Conservation (phyloP, 2,797 vertebrate genomes). For the Petrocephalus sullivani region DNA sequence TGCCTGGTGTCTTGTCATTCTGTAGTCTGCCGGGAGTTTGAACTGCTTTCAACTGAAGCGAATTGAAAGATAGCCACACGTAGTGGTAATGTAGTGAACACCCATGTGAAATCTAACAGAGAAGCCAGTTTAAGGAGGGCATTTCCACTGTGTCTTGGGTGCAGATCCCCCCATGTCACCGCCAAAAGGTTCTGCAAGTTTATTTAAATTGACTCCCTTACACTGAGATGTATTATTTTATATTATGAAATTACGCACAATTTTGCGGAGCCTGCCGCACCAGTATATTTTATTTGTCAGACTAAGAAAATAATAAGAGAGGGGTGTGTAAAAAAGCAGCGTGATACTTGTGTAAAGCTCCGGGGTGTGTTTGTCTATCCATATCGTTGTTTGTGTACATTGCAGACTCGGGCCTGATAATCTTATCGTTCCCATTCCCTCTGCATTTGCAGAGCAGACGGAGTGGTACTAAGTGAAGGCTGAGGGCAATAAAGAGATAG, state of each 20-base stretch:
- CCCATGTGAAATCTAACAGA: neutral
- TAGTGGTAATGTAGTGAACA: neutral
- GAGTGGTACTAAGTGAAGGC: neutral
- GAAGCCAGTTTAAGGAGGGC: neutral
- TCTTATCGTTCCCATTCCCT: neutral
- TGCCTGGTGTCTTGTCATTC: neutral
- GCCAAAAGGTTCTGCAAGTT: neutral
- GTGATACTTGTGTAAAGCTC: neutral
- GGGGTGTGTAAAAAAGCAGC: neutral
- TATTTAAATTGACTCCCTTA: neutral
- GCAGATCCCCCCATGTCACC: neutral
- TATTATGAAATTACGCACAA: neutral
- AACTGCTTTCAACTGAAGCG: neutral
- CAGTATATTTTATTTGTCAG: neutral
- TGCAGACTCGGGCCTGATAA: neutral
- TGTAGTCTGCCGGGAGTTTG: neutral
- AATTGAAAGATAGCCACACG: neutral
- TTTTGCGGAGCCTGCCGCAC: neutral
- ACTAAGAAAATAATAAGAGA: neutral
- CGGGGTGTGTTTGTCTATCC: neutral
- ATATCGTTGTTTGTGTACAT: neutral
- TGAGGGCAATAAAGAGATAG: neutral
- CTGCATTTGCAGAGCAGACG: conserved; percentile 1
- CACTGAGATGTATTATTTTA: neutral
- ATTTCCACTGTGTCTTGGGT: neutral